These are phyloP conservation scores for Drosophila fuyamai DNA, from an alignment of 1,140 invertebrate species.

Conservation along the genomic window DNA sequence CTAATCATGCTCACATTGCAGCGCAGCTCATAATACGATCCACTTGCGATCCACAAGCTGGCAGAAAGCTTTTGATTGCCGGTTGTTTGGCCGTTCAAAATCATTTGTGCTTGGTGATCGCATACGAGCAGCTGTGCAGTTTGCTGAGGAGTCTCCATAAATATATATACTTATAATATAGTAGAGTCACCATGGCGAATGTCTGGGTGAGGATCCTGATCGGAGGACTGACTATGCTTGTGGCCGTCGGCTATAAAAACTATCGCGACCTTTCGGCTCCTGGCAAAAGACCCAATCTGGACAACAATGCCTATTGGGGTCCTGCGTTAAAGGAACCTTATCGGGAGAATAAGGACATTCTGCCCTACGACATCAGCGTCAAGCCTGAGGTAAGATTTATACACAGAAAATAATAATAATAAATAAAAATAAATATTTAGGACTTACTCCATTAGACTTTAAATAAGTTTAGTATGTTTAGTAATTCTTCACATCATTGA, in stretches of 20 bases:
- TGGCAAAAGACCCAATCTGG: conserved; percentile 63
- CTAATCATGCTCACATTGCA: conserved; percentile 27
- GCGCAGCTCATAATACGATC: not conserved
- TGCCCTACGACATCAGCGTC: conserved; percentile 69
- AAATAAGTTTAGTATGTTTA: no score
- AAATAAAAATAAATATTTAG: not conserved
- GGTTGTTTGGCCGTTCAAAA: conserved; percentile 6
- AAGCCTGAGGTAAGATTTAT: conserved; percentile 49
- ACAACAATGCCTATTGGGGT: conserved; percentile 74
- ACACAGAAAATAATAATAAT: no score
- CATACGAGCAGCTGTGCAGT: not conserved
- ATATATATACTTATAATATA: conserved; percentile 23
- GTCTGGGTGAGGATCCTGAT: conserved; percentile 50
- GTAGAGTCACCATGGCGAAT: conserved; percentile 5
- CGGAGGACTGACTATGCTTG: conserved; percentile 43
- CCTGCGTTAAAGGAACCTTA: conserved; percentile 38
- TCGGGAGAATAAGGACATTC: conserved; percentile 60
- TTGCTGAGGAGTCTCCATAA: not conserved
- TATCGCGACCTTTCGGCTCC: conserved; percentile 60
- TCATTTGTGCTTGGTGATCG: conserved; percentile 25
- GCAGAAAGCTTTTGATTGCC: conserved; percentile 27
- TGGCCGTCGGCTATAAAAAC: conserved; percentile 60
- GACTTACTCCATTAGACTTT: not conserved
- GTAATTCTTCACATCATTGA: no score
- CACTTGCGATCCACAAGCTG: conserved; percentile 24